Evolutionary conservation across 2,797 vertebrate genomes (phyloP), one percentile per base, ranked within the genome.

Genomic region (Mycteria americana): DNA sequence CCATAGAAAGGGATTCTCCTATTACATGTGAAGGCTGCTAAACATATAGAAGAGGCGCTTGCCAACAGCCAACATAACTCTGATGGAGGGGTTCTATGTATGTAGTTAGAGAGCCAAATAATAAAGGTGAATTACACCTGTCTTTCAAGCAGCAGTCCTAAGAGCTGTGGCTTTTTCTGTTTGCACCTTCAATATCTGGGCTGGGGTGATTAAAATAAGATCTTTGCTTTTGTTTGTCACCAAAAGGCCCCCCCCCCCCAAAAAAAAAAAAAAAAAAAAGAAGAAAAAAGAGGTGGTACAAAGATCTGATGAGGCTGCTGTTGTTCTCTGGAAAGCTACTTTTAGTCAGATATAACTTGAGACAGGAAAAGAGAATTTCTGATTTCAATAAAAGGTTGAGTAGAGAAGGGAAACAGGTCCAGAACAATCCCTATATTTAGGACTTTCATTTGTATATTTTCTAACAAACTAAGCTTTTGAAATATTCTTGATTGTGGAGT

Each of bases 261-360:
- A 39, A 89, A 77, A 86, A n/a, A 48, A 18, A 86, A 23, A 57
- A 56, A 56, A 22, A 68, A 92, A 94, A 84, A 65, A 65, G 94
- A 91, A 22, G 1, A 73, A 84, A 95, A 93, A 90, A 91, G 78
- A 95, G 39, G 53, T 96, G 76, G 81, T 93, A 87, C 77, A 27
- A 93, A 91, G 79, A 64, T 79, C 69, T 97, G 89, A 91, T 97
- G 92, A 96, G 78, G 53, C 90, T 97, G 84, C 74, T 28, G 15
- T 85, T 81, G 65, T 93, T 96, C 85, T 97, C 70, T 96, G 85
- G 75, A 83, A 96, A 96, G 75, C 89, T 93, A 78, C 77, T 94
- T 97, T 92, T 88, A 97, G 94, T 97, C 92, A 97, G 88, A 93
- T 92, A 67, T 85, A 97, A 96, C 97, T 97, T 31, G 81, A 95